Conservation (phyloP, 2,888 invertebrate species). For the Aromia moschata region DNA sequence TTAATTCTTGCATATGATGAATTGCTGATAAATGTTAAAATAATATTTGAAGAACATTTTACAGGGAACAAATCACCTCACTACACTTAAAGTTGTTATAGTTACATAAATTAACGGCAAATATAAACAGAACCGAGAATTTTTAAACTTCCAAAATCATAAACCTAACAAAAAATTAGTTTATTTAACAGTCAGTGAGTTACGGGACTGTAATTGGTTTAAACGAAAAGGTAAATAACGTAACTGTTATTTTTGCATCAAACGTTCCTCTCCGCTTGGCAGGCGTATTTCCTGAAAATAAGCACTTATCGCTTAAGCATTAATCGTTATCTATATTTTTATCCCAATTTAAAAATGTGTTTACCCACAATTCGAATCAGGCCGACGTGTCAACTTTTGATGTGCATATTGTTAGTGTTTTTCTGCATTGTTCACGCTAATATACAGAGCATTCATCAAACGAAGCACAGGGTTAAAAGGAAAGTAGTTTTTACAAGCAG, state of each 20-base stretch:
- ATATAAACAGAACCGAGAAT: not conserved
- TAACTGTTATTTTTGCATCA: conserved; percentile 11
- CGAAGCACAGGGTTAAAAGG: conserved; percentile 54
- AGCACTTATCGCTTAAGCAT: no score
- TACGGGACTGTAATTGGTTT: not conserved
- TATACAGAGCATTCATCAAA: conserved; percentile 29
- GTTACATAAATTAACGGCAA: not conserved
- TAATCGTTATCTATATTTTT: no score
- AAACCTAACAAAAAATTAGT: not conserved
- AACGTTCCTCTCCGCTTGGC: no score
- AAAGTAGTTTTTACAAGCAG: conserved; percentile 60
- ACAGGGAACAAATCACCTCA: no score
- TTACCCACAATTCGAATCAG: not conserved
- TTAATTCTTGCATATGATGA: no score
- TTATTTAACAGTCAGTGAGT: conserved; percentile 19
- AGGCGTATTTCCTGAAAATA: conserved; percentile 7
- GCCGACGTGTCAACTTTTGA: not conserved
- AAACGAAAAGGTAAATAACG: not conserved
- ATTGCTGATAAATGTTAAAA: no score
- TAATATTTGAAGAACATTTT: no score
- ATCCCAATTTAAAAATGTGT: conserved; percentile 12
- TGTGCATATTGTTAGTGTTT: conserved; percentile 18
- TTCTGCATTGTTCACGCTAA: conserved; percentile 26
- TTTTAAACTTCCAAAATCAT: not conserved
- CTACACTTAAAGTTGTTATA: no score